Conservation (phyloP, 2,888 invertebrate species). For the Nephrotoma flavescens region DNA sequence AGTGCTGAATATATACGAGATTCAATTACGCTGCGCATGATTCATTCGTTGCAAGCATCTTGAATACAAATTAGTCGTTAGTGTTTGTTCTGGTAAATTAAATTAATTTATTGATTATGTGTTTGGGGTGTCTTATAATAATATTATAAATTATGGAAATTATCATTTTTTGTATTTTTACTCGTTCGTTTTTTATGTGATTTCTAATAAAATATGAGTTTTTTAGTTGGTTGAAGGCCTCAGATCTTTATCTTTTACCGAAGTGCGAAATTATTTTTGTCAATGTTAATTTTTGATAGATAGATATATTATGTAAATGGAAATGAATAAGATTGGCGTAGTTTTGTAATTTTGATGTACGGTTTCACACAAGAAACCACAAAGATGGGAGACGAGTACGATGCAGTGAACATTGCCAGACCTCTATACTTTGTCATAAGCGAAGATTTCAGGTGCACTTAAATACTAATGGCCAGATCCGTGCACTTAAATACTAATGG, state of each 20-base stretch:
- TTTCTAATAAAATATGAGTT: not conserved
- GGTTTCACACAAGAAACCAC: too few species aligned
- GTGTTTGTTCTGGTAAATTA: not conserved
- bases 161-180: not conserved
- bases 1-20: not conserved
- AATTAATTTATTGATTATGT: not conserved
- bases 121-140: not conserved
- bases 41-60: not conserved
- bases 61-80: not conserved
- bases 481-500: too few species aligned
- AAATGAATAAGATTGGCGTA: too few species aligned
- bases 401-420: too few species aligned
- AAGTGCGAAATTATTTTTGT: not conserved
- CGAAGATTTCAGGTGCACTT: too few species aligned
- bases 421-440: too few species aligned
- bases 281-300: not conserved
- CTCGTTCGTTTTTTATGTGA: not conserved
- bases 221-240: not conserved
- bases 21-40: not conserved
- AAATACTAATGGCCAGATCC: too few species aligned
- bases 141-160: not conserved
- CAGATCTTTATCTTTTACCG: not conserved
- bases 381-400: too few species aligned
- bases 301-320: not conserved
- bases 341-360: too few species aligned